Evolutionary conservation across 2,888 invertebrate genomes (phyloP).

Genomic region (Pyrocoelia pectoralis): DNA sequence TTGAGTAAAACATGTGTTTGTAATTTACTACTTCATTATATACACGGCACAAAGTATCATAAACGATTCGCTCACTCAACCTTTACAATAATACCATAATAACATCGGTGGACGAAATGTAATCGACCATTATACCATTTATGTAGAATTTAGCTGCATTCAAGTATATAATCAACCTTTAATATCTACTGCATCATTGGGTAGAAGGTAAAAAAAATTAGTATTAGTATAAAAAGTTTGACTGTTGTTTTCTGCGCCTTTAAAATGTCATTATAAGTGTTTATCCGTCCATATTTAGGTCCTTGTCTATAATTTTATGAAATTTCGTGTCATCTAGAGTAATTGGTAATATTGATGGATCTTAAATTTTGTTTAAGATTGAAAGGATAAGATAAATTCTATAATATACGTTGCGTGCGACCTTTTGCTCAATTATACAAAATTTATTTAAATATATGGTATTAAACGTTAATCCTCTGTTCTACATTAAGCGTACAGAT

Average conservation of each 20-base stretch:
- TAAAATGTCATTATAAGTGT: constrained; percentile 43
- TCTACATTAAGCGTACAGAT: too few relatives aligned
- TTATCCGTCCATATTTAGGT: constrained; percentile 35
- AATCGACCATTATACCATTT: constrained; percentile 41
- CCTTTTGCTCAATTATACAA: background rate
- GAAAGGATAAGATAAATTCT: constrained; percentile 18
- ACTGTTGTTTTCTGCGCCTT: constrained; percentile 37
- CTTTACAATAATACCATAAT: constrained; percentile 19
- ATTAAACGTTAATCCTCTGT: too few relatives aligned
- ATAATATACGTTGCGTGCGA: background rate
- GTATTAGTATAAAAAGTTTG: constrained; percentile 23
- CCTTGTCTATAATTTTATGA: constrained; percentile 30
- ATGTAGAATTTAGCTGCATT: constrained; percentile 27
- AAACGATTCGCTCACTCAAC: constrained; percentile 17
- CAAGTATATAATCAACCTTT: constrained; percentile 40
- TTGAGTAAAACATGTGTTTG: background rate
- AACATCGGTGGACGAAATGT: constrained; percentile 26
- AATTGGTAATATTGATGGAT: constrained; percentile 23
- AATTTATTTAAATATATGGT: background rate
- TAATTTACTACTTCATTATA: background rate
- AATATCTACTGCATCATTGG: constrained; percentile 32
- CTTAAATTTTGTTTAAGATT: constrained; percentile 25
- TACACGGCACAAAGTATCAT: background rate
- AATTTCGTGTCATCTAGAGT: constrained; percentile 21
- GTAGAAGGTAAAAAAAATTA: constrained; percentile 19